phyloP scores from a whole-genome alignment of 2,888 invertebrate genomes.

The Tenthredo scrophulariae region DNA sequence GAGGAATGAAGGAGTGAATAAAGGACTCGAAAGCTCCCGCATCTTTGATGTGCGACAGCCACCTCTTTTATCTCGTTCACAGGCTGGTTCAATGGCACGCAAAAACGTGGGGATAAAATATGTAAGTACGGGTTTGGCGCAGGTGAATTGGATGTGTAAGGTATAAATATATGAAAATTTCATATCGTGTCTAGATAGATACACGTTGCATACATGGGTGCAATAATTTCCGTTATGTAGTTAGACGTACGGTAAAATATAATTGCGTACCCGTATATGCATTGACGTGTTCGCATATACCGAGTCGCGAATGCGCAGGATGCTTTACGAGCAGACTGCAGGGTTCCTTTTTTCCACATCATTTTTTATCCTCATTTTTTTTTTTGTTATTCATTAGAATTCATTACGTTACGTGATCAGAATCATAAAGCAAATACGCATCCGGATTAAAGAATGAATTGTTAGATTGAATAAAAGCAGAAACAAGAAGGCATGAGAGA shows the following conservation, averaged over 20 bases:
- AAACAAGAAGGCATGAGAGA: neutral
- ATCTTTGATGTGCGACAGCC: constrained; percentile 36
- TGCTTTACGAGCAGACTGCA: neutral
- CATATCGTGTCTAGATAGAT: neutral
- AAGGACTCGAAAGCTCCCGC: constrained; percentile 28
- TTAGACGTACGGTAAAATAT: constrained; percentile 13
- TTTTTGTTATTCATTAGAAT: constrained; percentile 18
- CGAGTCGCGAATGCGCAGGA: neutral
- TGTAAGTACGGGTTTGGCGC: neutral
- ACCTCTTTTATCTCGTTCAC: constrained; percentile 44
- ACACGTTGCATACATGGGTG: neutral
- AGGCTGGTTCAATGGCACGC: constrained; percentile 21
- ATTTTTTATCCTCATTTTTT: neutral
- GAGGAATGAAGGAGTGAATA: neutral
- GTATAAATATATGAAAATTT: neutral
- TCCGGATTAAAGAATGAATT: neutral
- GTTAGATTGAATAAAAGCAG: neutral
- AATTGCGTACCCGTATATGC: neutral
- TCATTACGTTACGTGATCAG: constrained; percentile 23
- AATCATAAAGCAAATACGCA: constrained; percentile 19
- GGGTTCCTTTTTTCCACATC: neutral
- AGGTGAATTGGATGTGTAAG: neutral
- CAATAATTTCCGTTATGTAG: neutral
- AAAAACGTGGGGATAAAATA: constrained; percentile 11
- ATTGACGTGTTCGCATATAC: neutral